These are phyloP conservation scores for Cryptoblepharus egeriae DNA, from an alignment of 2,797 vertebrate species.

Conservation along the genomic window DNA sequence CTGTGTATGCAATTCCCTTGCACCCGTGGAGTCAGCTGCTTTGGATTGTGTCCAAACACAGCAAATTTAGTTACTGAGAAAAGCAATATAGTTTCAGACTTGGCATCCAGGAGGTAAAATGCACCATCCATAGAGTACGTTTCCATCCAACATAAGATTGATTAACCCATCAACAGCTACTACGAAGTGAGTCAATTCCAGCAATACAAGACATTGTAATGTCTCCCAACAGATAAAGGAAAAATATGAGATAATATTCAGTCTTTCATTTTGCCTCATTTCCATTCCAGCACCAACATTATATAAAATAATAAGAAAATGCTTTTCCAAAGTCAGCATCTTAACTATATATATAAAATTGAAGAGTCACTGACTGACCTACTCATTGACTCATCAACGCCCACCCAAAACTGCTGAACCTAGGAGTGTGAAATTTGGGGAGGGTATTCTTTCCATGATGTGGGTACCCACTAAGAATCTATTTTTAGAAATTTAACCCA, in stretches of 20 bases:
- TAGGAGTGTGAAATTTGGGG: no score
- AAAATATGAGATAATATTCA: neutral
- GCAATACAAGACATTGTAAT: neutral
- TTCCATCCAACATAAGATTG: slow-evolving; percentile 29
- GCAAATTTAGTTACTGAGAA: slow-evolving; percentile 15
- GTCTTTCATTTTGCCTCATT: neutral
- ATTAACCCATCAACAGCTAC: slow-evolving; percentile 15
- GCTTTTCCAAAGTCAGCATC: neutral
- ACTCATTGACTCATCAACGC: no score
- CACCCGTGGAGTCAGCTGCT: neutral
- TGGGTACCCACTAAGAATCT: no score
- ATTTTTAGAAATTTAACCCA: no score
- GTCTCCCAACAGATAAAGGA: neutral
- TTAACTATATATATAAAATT: no score
- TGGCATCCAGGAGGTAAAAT: slow-evolving; percentile 14
- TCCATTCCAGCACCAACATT: neutral
- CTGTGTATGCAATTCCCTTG: neutral
- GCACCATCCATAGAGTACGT: slow-evolving; percentile 10
- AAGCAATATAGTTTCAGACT: slow-evolving; percentile 8
- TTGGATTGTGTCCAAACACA: neutral
- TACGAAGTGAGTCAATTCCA: slow-evolving; percentile 7
- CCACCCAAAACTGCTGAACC: no score
- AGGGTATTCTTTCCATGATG: no score
- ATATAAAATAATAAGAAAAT: slow-evolving; percentile 7
- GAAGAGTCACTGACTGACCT: no score